A percentile compares a stretch with the other conserved stretches of the same genome.
Conservation (phyloP, 1,140 invertebrate species). For the Drosophila tani region DNA sequence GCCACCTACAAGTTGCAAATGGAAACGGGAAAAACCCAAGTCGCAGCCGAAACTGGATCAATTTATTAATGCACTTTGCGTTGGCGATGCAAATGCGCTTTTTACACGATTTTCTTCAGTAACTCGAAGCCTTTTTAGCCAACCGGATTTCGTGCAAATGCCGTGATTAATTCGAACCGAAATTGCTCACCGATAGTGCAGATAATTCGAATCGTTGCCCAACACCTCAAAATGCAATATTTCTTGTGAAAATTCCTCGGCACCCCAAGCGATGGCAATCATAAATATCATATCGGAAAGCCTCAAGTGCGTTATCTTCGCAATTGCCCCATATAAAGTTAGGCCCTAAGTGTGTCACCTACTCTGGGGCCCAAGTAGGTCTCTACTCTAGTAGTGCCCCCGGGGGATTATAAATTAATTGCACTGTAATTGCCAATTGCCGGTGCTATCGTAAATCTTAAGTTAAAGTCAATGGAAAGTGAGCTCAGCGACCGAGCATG, state of each 20-base stretch:
- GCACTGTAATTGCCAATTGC: conserved; percentile 62
- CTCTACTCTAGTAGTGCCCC: conserved; percentile 40
- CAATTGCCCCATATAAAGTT: conserved; percentile 29
- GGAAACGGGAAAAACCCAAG: conserved; percentile 10
- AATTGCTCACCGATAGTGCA: conserved; percentile 31
- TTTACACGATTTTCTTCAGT: conserved; percentile 44
- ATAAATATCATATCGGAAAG: conserved; percentile 53
- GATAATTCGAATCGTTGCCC: conserved; percentile 29
- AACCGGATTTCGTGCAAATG: conserved; percentile 49
- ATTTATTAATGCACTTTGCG: conserved; percentile 55
- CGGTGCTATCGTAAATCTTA: conserved; percentile 48
- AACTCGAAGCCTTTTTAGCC: conserved; percentile 43
- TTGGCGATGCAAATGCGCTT: conserved; percentile 47
- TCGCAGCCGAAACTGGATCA: conserved; percentile 38
- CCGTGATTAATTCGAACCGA: conserved; percentile 43
- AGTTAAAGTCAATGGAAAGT: conserved; percentile 16
- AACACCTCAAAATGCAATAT: conserved; percentile 19
- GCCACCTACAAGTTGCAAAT: conserved; percentile 53
- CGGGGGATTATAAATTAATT: conserved; percentile 61
- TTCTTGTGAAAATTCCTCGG: conserved; percentile 7
- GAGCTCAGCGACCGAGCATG: conserved; percentile 1
- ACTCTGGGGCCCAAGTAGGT: conserved; percentile 40
- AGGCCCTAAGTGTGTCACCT: conserved; percentile 47
- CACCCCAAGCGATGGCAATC: conserved; percentile 15
- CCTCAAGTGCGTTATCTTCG: conserved; percentile 30